Conservation (phyloP, 2,113 vertebrate genomes). For the Mus spicilegus region DNA sequence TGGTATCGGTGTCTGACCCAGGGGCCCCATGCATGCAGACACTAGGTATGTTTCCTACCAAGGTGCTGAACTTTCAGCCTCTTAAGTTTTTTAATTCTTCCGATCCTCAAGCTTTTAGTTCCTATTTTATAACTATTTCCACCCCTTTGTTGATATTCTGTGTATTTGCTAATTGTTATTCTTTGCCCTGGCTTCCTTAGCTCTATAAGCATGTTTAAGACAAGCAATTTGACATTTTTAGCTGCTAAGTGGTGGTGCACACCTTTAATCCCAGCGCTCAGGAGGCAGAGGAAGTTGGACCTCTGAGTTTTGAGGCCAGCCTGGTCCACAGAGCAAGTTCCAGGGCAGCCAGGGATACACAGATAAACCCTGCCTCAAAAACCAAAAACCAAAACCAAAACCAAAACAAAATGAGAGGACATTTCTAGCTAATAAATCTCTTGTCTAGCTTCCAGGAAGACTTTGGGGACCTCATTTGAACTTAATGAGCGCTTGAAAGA, state of each 20-base stretch:
- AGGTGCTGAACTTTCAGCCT: neutral
- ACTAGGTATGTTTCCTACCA: neutral
- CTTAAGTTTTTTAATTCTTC: neutral
- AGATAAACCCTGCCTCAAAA: neutral
- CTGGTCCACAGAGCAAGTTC: neutral
- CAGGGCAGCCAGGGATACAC: neutral
- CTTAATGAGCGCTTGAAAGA: neutral
- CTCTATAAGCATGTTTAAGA: neutral
- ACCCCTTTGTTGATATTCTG: neutral
- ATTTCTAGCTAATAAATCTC: neutral
- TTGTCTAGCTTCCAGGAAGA: neutral
- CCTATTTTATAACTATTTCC: neutral
- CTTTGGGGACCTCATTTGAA: neutral
- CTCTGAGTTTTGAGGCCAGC: neutral
- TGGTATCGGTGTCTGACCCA: too few relatives aligned
- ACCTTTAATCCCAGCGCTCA: neutral
- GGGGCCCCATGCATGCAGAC: neutral
- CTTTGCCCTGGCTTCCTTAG: conserved; percentile 1
- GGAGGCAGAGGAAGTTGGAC: neutral
- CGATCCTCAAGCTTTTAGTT: neutral
- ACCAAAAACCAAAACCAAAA: neutral
- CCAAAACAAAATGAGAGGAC: neutral
- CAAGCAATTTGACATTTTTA: neutral
- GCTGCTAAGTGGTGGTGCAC: neutral
- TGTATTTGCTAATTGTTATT: neutral